phyloP scores from a whole-genome alignment of 2,888 invertebrate genomes.

The Drosophila niveifrons region DNA sequence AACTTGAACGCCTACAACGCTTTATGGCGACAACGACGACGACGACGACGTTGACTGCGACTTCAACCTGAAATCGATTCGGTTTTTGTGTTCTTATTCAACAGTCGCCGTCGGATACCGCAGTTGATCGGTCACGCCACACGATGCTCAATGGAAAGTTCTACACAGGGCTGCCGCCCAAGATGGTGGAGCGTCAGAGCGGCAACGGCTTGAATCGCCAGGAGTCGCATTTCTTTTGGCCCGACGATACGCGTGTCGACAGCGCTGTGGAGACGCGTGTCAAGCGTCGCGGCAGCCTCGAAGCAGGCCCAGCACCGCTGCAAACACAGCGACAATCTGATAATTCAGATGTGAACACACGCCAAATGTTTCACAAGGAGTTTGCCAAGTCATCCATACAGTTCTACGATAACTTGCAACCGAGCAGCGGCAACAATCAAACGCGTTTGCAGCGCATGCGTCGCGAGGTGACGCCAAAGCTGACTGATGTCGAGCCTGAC shows the following conservation, averaged over 20 bases:
- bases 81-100: constrained; percentile 54
- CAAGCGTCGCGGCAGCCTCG: constrained; percentile 74
- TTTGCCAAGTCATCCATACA: constrained; percentile 84
- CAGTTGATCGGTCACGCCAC: constrained; percentile 46
- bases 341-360: constrained; percentile 73
- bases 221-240: constrained; percentile 85
- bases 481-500: constrained; percentile 56
- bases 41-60: constrained; percentile 29
- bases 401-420: constrained; percentile 82
- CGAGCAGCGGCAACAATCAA: constrained; percentile 15
- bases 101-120: constrained; percentile 64
- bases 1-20: constrained; percentile 70
- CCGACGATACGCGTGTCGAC: constrained; percentile 82
- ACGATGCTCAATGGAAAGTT: constrained; percentile 85
- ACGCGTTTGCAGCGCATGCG: constrained; percentile 39
- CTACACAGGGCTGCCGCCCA: constrained; percentile 84
- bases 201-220: constrained; percentile 79
- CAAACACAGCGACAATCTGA: constrained; percentile 12
- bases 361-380: constrained; percentile 83
- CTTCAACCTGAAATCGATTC: constrained; percentile 16
- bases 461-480: constrained; percentile 71
- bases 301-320: constrained; percentile 30
- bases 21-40: constrained; percentile 39
- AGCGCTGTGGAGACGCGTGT: constrained; percentile 75
- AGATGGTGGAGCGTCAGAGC: constrained; percentile 82